These are phyloP conservation scores for Heliconius aoede DNA, from an alignment of 2,888 invertebrate species.

Conservation along the genomic window DNA sequence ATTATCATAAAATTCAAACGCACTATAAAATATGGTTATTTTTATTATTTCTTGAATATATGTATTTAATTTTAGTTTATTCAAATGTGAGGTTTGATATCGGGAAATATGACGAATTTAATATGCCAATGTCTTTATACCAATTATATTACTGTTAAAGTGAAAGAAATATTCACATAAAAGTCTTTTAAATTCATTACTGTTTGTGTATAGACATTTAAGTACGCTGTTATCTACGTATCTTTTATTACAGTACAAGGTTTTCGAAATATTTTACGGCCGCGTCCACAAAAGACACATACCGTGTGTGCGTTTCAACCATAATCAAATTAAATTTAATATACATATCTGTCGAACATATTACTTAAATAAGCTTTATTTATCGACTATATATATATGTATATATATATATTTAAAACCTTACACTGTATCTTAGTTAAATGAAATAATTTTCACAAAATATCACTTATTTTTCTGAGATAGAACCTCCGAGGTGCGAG, in stretches of 20 bases:
- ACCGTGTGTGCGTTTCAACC: conserved; percentile 15
- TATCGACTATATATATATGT: background rate
- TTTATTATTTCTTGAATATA: conserved; percentile 11
- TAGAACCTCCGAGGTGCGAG: conserved; percentile 56
- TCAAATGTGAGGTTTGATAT: conserved; percentile 10
- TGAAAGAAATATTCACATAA: conserved; percentile 37
- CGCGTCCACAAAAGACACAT: conserved; percentile 26
- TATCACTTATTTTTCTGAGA: conserved; percentile 39
- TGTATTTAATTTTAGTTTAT: conserved; percentile 1
- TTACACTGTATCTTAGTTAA: background rate
- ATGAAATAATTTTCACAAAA: conserved; percentile 22
- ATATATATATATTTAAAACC: too few species aligned
- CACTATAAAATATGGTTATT: conserved; percentile 12
- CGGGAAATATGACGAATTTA: conserved; percentile 27
- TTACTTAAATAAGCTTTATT: background rate
- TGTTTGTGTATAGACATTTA: conserved; percentile 39
- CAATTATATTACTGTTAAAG: conserved; percentile 34
- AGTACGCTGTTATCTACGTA: conserved; percentile 34
- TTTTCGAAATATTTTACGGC: conserved; percentile 37
- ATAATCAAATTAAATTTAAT: conserved; percentile 32
- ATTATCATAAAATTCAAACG: conserved; percentile 28
- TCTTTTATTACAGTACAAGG: conserved; percentile 37
- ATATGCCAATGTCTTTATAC: conserved; percentile 32
- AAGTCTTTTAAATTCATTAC: conserved; percentile 39
- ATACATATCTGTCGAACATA: conserved; percentile 7